A percentile compares a stretch with the other conserved stretches of the same genome.
These are phyloP conservation scores for Penaeus chinensis DNA, from an alignment of 1,140 invertebrate species.

Conservation along the genomic window DNA sequence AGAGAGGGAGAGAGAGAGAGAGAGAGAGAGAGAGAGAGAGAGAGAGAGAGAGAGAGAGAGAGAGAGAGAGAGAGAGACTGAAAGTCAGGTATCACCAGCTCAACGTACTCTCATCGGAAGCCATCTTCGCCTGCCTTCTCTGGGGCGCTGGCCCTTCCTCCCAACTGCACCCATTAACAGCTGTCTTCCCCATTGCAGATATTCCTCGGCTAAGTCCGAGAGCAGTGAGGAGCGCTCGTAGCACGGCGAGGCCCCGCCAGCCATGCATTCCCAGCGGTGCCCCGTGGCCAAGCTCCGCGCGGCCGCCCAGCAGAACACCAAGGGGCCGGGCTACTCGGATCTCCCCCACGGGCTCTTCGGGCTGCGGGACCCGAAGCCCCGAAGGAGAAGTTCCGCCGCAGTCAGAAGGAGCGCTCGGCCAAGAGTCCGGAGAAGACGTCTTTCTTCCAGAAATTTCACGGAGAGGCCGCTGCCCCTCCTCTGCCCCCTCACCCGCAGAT, in stretches of 20 bases:
- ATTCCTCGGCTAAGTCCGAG: not conserved
- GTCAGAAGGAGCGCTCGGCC: not conserved
- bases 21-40: not conserved
- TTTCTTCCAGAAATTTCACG: constrained; percentile 50
- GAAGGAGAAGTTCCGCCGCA: not conserved
- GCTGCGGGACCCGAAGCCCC: not conserved
- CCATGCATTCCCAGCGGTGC: constrained; percentile 50
- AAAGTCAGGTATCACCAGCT: too few species aligned
- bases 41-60: not conserved
- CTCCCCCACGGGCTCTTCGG: not conserved
- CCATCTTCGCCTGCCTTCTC: too few species aligned
- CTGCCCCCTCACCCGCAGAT: constrained; percentile 49
- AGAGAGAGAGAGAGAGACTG: too few species aligned
- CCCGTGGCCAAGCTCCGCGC: constrained; percentile 48
- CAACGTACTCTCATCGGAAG: too few species aligned
- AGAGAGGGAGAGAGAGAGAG: not conserved
- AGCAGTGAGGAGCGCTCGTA: not conserved
- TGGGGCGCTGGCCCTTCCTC: too few species aligned
- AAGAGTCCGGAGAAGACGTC: constrained; percentile 33
- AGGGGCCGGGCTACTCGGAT: not conserved
- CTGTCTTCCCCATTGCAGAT: not conserved
- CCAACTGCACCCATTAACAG: too few species aligned
- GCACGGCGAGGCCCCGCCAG: not conserved
- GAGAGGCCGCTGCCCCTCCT: constrained; percentile 23
- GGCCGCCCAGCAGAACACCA: constrained; percentile 25